Percentiles rank a stretch among this genome's conserved stretches.
Conservation (phyloP, 2,113 vertebrate species). For the Grantiella picta region DNA sequence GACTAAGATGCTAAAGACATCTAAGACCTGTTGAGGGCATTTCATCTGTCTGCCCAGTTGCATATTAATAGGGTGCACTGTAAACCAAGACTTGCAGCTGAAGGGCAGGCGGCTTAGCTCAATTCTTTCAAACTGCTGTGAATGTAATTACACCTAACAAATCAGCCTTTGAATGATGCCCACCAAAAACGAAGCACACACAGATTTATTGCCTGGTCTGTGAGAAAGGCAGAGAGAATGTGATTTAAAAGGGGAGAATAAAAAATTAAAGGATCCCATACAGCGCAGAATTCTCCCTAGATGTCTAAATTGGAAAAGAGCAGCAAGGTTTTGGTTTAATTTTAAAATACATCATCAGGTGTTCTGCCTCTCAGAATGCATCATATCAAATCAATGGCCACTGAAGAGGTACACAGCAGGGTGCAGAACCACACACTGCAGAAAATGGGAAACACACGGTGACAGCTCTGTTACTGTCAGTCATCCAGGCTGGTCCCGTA, state of each 20-base stretch:
- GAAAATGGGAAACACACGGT: background rate
- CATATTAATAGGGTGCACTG: constrained; percentile 58
- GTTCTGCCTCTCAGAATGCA: constrained; percentile 41
- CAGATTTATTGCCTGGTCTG: constrained; percentile 53
- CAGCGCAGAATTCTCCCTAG: background rate
- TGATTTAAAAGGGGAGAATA: constrained; percentile 38
- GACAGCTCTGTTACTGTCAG: constrained; percentile 23
- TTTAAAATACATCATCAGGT: constrained; percentile 28
- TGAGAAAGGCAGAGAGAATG: constrained; percentile 48
- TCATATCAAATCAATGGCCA: constrained; percentile 26
- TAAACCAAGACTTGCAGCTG: constrained; percentile 48
- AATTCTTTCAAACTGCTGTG: constrained; percentile 62
- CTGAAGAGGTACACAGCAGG: background rate
- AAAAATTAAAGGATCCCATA: constrained; percentile 49
- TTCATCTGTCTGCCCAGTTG: constrained; percentile 55
- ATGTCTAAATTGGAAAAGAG: constrained; percentile 28
- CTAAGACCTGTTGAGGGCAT: constrained; percentile 55
- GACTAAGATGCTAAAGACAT: constrained; percentile 58
- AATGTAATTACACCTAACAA: constrained; percentile 67
- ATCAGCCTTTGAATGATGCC: constrained; percentile 62
- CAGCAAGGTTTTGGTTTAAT: constrained; percentile 15
- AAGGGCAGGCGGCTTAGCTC: constrained; percentile 62
- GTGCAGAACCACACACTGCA: background rate
- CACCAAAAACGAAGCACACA: constrained; percentile 54
- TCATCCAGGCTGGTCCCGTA: background rate